Base-by-base conservation (phyloP, 2,888 invertebrate genomes). In the Trissolcus brochymenae region DNA sequence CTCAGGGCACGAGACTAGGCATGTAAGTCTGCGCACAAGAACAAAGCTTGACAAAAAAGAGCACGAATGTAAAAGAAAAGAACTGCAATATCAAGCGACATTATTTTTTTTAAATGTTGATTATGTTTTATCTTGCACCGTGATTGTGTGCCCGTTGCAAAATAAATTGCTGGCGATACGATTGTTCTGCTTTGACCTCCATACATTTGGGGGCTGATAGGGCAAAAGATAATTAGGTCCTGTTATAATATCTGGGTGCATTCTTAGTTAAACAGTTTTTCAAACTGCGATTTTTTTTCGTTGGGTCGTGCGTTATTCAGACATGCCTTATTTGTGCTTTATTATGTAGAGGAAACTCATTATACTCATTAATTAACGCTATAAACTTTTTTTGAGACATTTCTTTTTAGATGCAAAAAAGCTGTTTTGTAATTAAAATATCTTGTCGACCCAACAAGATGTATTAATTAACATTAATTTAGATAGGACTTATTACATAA, bases 1-100 rank as follows among this genome's bases (percentile, higher is more conserved):
- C 84, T 83, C 81, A 80, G 68, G 80, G 76, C 81, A 74, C 60
- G 46, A 62, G 64, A 72, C 62, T 65, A 62, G 70, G 21, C 73
- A 62, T 67, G 60, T 16, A 50, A 64, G 9, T 6, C 21, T 2
- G 14, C 11, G 7, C 17, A 14, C 19, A 54, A 54, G 9, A 53
- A 49, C 11, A 35, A 25, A 35, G 35, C 35, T 9, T 13, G 55
- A 11, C 13, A 43, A 50, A 61, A 29, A 21, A 55, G 7, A 17
- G 16, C 6, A 40, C 35, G 29, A 35, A 40, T 16, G 43, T 43
- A 60, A 60, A 54, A 17, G 21, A 43, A 41, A 19, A 43, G 6
- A 51, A 51, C 13, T 59, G 9, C 4, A 17, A 14, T 55, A 55
- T 54, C 29, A 53, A 49, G 21, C 40, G 19, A 35, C 55, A 43